A percentile compares a stretch with the other conserved stretches of the same genome.
Evolutionary conservation across 1,140 invertebrate genomes (phyloP).

Genomic region (Cheumatopsyche charites): DNA sequence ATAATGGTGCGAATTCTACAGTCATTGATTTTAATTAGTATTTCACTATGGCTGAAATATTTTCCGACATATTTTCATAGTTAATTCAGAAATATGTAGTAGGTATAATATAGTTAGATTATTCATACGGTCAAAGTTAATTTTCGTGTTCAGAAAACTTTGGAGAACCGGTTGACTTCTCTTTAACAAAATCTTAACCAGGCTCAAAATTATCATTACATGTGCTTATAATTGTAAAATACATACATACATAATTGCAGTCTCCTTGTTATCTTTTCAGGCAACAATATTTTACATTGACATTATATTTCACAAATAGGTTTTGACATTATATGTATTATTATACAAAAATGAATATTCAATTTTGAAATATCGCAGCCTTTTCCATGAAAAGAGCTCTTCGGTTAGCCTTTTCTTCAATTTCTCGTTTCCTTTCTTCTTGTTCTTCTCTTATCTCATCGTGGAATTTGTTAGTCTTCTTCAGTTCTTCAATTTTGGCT

Average conservation of each 20-base stretch:
- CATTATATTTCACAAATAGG: neutral
- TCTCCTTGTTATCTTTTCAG: neutral
- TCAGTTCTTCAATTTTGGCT: conserved; percentile 87
- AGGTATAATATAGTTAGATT: too few species aligned
- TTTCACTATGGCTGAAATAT: too few species aligned
- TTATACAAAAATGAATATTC: conserved; percentile 25
- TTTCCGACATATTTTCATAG: too few species aligned
- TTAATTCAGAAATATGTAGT: too few species aligned
- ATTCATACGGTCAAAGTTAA: too few species aligned
- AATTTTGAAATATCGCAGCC: conserved; percentile 75
- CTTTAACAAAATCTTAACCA: too few species aligned
- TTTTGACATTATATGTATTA: too few species aligned
- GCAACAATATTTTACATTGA: neutral
- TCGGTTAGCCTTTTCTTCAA: conserved; percentile 77
- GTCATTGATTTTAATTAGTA: neutral
- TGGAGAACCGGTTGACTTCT: too few species aligned
- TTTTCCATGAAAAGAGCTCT: conserved; percentile 82
- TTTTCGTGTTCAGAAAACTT: too few species aligned
- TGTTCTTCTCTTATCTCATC: conserved; percentile 87
- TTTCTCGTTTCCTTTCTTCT: conserved; percentile 78
- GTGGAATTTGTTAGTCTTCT: conserved; percentile 82
- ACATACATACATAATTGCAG: neutral
- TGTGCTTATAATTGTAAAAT: conserved; percentile 1
- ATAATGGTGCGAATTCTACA: neutral
- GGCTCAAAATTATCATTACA: too few species aligned